Evolutionary conservation across 2,113 vertebrate species (phyloP), one percentile per base, ranked within the genome.

Genomic region (Varanus salvator): DNA sequence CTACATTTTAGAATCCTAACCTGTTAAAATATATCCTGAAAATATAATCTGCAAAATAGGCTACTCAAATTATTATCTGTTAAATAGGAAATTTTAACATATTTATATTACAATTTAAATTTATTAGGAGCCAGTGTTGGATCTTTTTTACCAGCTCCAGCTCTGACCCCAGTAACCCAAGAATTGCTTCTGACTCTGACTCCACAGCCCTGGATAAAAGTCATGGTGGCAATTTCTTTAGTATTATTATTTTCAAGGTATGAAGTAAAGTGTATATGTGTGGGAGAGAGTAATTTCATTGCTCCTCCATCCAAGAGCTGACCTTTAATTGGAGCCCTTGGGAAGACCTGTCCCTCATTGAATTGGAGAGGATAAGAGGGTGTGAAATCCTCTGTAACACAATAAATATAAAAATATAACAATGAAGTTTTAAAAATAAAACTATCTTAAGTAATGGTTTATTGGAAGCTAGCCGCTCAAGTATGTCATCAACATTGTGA

Each of bases 401-500:
- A 69, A 84, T 68, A 57, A 48, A 72, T 81, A 57, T 52, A 31
- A 80, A 31, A 25, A 21, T 23, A 25, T 82, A 48, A 80, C 27
- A 75, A 75, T 34, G 6, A 38, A 19, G 34, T 75, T 50, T 52
- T 15, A 29, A 3, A 8, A 60, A 48, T 8, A 44, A 23, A n/a
- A 9, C 1, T 25, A 52, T 3, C 31, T 76, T 54, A 25, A 64
- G 12, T 6, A 84, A 2, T 15, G 19, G 57, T 52, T 31, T n/a
- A 80, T 52, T 12, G 29, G 57, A 75, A 72, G 34, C 19, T 25
- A 74, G 69, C n/a, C 74, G 17, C 9, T 80, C 25, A 2, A 12
- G 8, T 38, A 29, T n/a, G 54, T 83, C 29, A 23, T 11, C 12
- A 25, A 54, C 50, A 64, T 87, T 93, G 87, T 89, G 85, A 71